phyloP scores from a whole-genome alignment of 1,140 invertebrate genomes.

The Manduca sexta region DNA sequence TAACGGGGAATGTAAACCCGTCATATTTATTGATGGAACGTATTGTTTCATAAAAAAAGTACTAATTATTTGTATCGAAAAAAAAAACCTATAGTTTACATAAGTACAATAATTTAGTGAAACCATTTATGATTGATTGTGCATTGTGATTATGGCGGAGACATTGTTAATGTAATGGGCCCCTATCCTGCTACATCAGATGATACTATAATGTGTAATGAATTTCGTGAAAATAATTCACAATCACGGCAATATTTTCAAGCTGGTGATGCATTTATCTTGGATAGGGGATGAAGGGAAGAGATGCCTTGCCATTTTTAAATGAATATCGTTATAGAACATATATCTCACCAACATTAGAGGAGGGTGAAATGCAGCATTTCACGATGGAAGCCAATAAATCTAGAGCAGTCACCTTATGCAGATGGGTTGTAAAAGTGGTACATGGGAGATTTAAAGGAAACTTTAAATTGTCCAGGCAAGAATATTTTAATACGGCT shows the following conservation, averaged over 20 bases:
- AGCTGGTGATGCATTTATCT: constrained; percentile 3
- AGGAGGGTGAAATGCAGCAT: too few relatives aligned
- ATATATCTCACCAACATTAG: too few relatives aligned
- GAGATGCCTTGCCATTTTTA: too few relatives aligned
- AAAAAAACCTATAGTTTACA: constrained; percentile 8
- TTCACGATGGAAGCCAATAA: too few relatives aligned
- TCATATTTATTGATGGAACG: too few relatives aligned
- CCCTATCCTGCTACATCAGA: constrained; percentile 9
- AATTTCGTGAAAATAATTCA: not conserved
- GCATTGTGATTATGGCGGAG: constrained; percentile 6
- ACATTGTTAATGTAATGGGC: constrained; percentile 7
- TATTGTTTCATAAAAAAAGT: not conserved
- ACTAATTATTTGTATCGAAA: constrained; percentile 7
- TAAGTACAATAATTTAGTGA: constrained; percentile 6
- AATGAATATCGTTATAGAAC: too few relatives aligned
- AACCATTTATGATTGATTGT: constrained; percentile 10
- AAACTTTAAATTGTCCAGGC: too few relatives aligned
- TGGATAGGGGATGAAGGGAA: constrained; percentile 11
- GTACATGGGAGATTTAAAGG: too few relatives aligned
- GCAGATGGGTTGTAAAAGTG: too few relatives aligned
- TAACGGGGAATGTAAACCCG: too few relatives aligned
- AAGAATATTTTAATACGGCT: too few relatives aligned
- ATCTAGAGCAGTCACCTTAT: too few relatives aligned
- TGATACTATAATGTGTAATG: constrained; percentile 1
- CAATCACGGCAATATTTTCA: not conserved